Conservation (phyloP, 2,113 vertebrate species). For the Pangasianodon gigas region DNA sequence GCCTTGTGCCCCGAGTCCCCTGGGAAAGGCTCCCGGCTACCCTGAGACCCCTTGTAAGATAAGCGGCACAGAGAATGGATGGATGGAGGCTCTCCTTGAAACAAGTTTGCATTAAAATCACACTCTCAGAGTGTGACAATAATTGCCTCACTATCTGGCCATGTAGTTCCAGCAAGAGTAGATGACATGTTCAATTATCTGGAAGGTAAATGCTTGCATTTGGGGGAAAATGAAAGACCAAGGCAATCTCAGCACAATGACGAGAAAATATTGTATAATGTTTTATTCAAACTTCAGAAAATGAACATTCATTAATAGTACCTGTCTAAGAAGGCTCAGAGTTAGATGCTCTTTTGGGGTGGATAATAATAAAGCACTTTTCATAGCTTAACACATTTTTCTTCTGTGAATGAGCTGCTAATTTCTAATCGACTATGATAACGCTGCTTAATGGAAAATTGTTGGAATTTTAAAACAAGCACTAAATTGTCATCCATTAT, state of each 20-base stretch:
- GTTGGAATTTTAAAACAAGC: background rate
- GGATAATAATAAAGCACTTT: conserved; percentile 7
- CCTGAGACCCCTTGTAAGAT: too few species aligned
- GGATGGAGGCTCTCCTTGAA: conserved; percentile 21
- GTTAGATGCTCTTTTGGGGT: background rate
- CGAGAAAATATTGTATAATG: conserved; percentile 15
- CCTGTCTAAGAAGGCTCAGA: conserved; percentile 1
- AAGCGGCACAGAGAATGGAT: too few species aligned
- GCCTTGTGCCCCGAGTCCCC: too few species aligned
- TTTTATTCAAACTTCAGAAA: conserved; percentile 28
- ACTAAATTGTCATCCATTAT: background rate
- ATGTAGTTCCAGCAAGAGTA: conserved; percentile 34
- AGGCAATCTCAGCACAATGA: conserved; percentile 10
- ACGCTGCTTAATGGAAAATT: background rate
- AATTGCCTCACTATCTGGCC: conserved; percentile 52
- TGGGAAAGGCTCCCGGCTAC: too few species aligned
- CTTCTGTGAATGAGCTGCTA: conserved; percentile 6
- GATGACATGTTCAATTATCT: conserved; percentile 55
- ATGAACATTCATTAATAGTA: conserved; percentile 16
- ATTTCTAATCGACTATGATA: conserved; percentile 3
- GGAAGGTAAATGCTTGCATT: conserved; percentile 44
- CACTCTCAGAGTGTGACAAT: conserved; percentile 56
- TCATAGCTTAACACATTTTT: background rate
- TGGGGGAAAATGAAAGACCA: background rate
- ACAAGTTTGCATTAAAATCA: conserved; percentile 56